Conservation (phyloP, 2,113 vertebrate genomes). For the Rhinopomastus cyanomelas region DNA sequence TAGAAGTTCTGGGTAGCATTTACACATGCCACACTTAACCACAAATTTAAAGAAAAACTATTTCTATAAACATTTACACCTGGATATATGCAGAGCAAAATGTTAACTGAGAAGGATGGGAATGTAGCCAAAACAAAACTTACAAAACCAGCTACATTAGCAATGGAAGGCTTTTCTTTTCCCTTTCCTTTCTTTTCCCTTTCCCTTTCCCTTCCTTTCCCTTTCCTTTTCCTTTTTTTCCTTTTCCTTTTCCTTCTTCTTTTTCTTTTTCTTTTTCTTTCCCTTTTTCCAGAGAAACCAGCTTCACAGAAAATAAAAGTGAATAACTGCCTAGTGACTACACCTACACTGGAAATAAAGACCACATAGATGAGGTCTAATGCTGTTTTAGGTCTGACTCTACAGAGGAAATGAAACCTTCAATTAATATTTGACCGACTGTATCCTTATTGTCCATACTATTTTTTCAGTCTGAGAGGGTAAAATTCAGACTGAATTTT, state of each 20-base stretch:
- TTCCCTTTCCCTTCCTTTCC: not conserved
- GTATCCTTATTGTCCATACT: not conserved
- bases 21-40: not conserved
- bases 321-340: not conserved
- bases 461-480: not conserved
- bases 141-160: not conserved
- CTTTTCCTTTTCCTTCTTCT: not conserved
- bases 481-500: slow-evolving; percentile 30
- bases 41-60: not conserved
- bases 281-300: slow-evolving; percentile 22
- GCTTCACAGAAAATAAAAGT: not conserved
- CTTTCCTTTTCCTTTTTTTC: not conserved
- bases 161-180: not conserved
- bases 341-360: not conserved
- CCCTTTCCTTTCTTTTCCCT: not conserved
- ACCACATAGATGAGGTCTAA: not conserved
- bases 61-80: not conserved
- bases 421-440: slow-evolving; percentile 5
- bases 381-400: slow-evolving; percentile 3
- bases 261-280: not conserved
- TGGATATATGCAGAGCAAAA: not conserved
- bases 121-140: not conserved
- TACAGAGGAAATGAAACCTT: not conserved
- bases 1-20: not conserved
- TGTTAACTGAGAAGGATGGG: not conserved